Conservation (phyloP, 30 jellyfish, hydroid and myxozoan species). For the Aurelia sp. region DNA sequence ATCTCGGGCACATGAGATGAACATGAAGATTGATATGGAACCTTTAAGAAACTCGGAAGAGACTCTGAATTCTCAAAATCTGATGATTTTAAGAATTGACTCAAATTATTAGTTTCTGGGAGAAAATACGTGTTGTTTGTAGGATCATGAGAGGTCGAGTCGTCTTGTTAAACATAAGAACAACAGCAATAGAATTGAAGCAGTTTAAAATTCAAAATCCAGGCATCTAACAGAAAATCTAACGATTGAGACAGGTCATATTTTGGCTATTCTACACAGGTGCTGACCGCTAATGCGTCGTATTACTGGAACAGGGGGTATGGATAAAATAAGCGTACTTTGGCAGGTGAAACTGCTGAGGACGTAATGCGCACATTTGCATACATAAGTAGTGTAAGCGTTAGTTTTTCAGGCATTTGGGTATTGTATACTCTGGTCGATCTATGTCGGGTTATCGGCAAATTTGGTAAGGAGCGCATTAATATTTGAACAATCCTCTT, state of each 20-base stretch:
- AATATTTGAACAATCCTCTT: slow-evolving; percentile 6
- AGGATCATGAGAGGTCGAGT: no score
- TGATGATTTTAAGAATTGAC: no score
- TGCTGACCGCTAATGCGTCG: slow-evolving; percentile 49
- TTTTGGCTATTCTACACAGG: slow-evolving; percentile 64
- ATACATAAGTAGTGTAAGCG: slow-evolving; percentile 3
- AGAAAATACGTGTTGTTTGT: no score
- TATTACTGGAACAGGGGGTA: slow-evolving; percentile 38
- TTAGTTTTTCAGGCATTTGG: neutral
- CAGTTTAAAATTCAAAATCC: slow-evolving; percentile 25
- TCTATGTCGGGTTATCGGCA: neutral
- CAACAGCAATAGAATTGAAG: neutral
- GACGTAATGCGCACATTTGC: neutral
- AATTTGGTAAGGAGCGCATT: slow-evolving; percentile 2
- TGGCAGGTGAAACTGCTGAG: slow-evolving; percentile 55
- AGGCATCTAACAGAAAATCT: slow-evolving; percentile 18
- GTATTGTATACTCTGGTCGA: neutral
- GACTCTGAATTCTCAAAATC: no score
- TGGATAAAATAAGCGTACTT: slow-evolving; percentile 5
- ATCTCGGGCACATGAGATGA: no score
- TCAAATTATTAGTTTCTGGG: no score
- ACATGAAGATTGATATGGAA: no score
- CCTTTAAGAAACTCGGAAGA: no score
- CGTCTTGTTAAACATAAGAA: no score
- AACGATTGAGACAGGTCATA: slow-evolving; percentile 53